Base-by-base conservation (phyloP, 53 echinoderm and acorn worm genomes). In the Henricia sp. region DNA sequence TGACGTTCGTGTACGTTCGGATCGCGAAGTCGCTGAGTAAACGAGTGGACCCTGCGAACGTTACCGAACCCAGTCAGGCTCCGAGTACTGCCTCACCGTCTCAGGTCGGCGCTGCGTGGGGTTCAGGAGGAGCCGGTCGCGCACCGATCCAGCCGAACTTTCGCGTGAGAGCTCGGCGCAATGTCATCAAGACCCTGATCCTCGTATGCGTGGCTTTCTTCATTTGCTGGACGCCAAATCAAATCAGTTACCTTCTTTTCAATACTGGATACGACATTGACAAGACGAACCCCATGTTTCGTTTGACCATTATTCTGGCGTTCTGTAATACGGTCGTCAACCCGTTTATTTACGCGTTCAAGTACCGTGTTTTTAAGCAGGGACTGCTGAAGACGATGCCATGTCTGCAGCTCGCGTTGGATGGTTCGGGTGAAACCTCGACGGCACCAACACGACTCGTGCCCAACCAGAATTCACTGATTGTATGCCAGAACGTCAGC, bases 241-340 rank as follows among this genome's bases (percentile, higher is more conserved):
- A 82, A 33, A 24, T 82, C 51, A 41, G 50, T 50, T 82, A 82
- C 48, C 50, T 82, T 32, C 67, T 48, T 50, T 82, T 36, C 68
- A 82, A 82, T 29, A 11, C 67, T 4, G 83, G 83, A 0, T 50
- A 68, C 16, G 21, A 67, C 44, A 48, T 82, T 6, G 67, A 67
- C 66, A 48, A 40, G 29, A 37, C 66, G 12, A 44, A 68, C 42
- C 44, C 67, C 3, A 30, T 68, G 24, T 65, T 65, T 36, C 43
- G 23, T 23, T 27, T 32, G 20, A 39, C 67, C 2, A 59, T 82
- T 9, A 25, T 62, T 6, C 10, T 67, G n/a, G 83, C 59, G 0
- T 65, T 65, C 13, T 82, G 83, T 51, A 82, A 82, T 51, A 82
- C 67, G 83, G 38, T 64, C 35, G 67, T 36, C 14, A 82, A 82